These are phyloP conservation scores for Probosciger aterrimus DNA, from an alignment of 2,113 vertebrate species.

Conservation along the genomic window DNA sequence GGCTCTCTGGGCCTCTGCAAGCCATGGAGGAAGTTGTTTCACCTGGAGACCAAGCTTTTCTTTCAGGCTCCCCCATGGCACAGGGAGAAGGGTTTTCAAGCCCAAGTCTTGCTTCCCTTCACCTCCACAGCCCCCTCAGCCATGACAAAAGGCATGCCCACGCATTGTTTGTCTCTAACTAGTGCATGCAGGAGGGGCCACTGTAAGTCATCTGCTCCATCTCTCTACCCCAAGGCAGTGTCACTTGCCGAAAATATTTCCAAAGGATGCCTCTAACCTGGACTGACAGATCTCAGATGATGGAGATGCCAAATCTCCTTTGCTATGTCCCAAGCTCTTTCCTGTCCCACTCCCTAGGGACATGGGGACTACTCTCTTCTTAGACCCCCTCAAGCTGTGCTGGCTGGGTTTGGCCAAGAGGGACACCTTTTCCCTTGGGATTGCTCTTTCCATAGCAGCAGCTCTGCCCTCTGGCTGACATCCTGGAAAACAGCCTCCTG, in stretches of 20 bases:
- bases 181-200: rapidly evolving
- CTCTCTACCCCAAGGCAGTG: not conserved
- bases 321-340: not conserved
- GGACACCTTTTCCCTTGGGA: not conserved
- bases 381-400: not conserved
- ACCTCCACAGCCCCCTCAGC: not conserved
- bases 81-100: not conserved
- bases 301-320: not conserved
- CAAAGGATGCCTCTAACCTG: not conserved
- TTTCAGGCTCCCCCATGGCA: not conserved
- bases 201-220: not conserved
- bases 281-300: not conserved
- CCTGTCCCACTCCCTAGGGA: not conserved
- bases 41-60: not conserved
- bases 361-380: not conserved
- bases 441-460: not conserved
- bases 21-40: not conserved
- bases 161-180: not conserved
- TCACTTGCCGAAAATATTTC: rapidly evolving
- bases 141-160: not conserved
- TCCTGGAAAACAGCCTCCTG: not conserved
- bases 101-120: not conserved
- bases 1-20: not conserved
- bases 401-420: not conserved
- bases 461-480: not conserved